A percentile compares a stretch with the other conserved stretches of the same genome.
Evolutionary conservation across 2,888 invertebrate species (phyloP).

Genomic region (Tuberolachnus salignus): DNA sequence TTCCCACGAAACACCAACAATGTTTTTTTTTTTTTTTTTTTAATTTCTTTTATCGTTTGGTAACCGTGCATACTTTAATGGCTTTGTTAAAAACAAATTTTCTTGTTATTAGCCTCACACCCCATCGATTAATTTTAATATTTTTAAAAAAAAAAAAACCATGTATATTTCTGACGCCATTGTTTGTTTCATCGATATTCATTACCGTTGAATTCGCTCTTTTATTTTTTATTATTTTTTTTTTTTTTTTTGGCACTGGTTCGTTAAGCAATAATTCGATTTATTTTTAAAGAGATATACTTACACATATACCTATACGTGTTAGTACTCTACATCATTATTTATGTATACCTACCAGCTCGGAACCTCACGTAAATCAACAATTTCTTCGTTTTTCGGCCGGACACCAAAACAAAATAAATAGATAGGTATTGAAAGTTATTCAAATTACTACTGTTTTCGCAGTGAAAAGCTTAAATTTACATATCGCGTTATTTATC

Average conservation of each 20-base stretch:
- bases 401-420: conserved; percentile 23
- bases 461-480: not conserved
- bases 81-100: not conserved
- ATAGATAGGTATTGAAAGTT: conserved; percentile 44
- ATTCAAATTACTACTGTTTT: conserved; percentile 15
- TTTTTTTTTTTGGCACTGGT: not conserved
- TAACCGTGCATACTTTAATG: not conserved
- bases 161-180: too few species aligned
- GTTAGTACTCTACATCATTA: too few species aligned
- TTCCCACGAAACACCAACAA: too few species aligned
- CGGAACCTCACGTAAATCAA: conserved; percentile 17
- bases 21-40: too few species aligned
- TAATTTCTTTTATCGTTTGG: not conserved
- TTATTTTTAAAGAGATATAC: too few species aligned
- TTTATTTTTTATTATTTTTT: not conserved
- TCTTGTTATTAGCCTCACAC: too few species aligned
- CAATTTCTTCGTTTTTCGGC: conserved; percentile 33
- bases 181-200: too few species aligned
- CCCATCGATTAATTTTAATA: too few species aligned
- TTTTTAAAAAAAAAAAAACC: too few species aligned
- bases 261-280: conserved; percentile 10
- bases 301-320: not conserved
- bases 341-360: not conserved
- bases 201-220: not conserved
- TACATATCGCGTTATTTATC: not conserved